Percentiles rank a stretch among this genome's conserved stretches.
Evolutionary conservation across 2,113 vertebrate genomes (phyloP).

Genomic region (Podarcis cretensis): DNA sequence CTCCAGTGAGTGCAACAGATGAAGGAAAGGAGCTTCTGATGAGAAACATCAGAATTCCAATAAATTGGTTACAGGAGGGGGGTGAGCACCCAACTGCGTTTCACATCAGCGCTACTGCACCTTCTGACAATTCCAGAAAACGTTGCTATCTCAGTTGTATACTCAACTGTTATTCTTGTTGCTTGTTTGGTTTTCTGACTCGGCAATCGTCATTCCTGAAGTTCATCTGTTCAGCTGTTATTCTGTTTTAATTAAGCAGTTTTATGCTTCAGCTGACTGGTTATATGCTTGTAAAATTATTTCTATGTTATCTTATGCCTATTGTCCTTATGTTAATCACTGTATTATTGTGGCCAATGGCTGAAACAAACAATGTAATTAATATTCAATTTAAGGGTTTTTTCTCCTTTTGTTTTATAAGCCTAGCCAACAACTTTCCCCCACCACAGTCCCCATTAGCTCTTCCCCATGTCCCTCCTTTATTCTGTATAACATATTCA

Average conservation of each 20-base stretch:
- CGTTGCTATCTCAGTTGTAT: neutral
- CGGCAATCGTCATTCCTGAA: neutral
- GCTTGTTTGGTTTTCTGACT: neutral
- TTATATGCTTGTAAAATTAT: neutral
- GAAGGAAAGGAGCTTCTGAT: neutral
- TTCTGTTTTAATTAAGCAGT: neutral
- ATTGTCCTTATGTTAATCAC: neutral
- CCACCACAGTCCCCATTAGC: neutral
- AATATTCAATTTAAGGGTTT: neutral
- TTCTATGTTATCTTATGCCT: neutral
- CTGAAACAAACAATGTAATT: neutral
- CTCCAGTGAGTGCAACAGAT: neutral
- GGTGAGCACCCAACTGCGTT: too few species aligned
- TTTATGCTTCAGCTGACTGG: neutral
- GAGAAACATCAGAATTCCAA: neutral
- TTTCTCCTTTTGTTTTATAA: neutral
- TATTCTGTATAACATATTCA: neutral
- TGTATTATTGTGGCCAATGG: neutral
- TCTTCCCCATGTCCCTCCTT: neutral
- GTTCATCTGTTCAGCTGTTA: neutral
- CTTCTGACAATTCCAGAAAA: neutral
- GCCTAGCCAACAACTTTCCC: neutral
- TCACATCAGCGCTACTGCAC: too few species aligned
- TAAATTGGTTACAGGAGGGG: neutral
- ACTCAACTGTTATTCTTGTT: neutral